Evolutionary conservation across 2,797 vertebrate genomes (phyloP), one percentile per base, ranked within the genome.

Genomic region (Babyrousa celebensis): DNA sequence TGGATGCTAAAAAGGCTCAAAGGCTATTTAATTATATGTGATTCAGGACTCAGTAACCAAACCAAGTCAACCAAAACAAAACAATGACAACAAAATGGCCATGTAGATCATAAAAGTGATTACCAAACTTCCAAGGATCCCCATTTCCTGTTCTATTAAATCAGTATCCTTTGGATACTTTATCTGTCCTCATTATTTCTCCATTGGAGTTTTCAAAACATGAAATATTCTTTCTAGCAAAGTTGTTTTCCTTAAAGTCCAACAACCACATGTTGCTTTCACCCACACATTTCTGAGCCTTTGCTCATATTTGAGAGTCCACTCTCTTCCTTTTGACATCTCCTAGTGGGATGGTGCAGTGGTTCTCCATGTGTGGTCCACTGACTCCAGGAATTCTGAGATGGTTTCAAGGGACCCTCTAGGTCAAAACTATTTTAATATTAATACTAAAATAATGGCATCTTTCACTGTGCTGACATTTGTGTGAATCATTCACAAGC

Each of bases 351-450:
- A 9, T 48, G 68, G 12, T 20, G 16, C 18, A 84, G 27, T 21
- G 32, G 5, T 29, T 32, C 14, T 62, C 40, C 27, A 8, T 1
- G 6, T 72, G n/a, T 29, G 6, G 14, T 27, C 7, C 36, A 48
- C 3, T 29, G 11, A 85, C 21, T n/a, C 32, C 43, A 2, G 32
- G 27, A 70, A 70, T 48, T 36, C 54, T 43, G 48, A 52, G 20
- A 54, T n/a, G 9, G 1, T 86, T 77, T 77, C 6, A 85, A 52
- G 40, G 32, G 60, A 5, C 8, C 12, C 20, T 65, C 12, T 25
- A 62, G 18, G 12, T 58, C 43, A 93, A 79, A 87, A 21, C 5
- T 90, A 65, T 89, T 87, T 87, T 60, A 40, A 85, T 75, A 70
- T 60, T 43, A 63, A 88, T 70, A 43, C 32, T 74, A 84, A 70